Evolutionary conservation across 2,113 vertebrate species (phyloP).

Genomic region (Phyllostomus hastatus): DNA sequence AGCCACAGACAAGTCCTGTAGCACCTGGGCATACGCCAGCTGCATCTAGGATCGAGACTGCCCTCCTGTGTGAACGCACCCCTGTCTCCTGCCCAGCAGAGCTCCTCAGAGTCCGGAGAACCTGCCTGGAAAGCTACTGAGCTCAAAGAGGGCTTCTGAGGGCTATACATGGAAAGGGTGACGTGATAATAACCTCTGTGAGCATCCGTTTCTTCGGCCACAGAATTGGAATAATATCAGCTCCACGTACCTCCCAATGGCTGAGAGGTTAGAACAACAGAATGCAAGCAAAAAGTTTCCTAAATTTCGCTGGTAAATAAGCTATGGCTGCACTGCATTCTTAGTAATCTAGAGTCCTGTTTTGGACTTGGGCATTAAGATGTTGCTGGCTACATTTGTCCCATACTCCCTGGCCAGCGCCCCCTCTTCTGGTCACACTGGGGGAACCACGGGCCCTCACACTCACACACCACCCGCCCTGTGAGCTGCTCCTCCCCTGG

Average conservation of each 20-base stretch:
- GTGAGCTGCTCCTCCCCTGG: neutral
- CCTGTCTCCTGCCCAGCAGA: neutral
- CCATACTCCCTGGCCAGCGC: rapidly evolving
- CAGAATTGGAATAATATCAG: neutral
- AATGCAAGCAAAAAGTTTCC: neutral
- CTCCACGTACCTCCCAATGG: neutral
- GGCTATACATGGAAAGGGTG: neutral
- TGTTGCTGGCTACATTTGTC: neutral
- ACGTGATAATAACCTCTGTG: neutral
- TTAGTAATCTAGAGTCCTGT: neutral
- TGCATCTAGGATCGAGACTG: neutral
- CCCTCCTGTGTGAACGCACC: neutral
- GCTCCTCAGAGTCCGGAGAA: neutral
- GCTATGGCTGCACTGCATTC: neutral
- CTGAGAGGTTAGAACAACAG: neutral
- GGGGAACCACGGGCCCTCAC: neutral
- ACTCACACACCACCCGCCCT: rapidly evolving
- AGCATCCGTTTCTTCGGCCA: neutral
- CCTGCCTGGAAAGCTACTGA: neutral
- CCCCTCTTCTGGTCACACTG: neutral
- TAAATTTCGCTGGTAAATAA: neutral
- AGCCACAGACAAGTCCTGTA: neutral
- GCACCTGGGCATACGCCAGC: neutral
- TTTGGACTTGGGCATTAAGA: neutral
- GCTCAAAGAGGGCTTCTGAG: neutral